A percentile compares a stretch with the other conserved stretches of the same genome.
Conservation (phyloP, 2,888 invertebrate species). For the Drosophila borborema region DNA sequence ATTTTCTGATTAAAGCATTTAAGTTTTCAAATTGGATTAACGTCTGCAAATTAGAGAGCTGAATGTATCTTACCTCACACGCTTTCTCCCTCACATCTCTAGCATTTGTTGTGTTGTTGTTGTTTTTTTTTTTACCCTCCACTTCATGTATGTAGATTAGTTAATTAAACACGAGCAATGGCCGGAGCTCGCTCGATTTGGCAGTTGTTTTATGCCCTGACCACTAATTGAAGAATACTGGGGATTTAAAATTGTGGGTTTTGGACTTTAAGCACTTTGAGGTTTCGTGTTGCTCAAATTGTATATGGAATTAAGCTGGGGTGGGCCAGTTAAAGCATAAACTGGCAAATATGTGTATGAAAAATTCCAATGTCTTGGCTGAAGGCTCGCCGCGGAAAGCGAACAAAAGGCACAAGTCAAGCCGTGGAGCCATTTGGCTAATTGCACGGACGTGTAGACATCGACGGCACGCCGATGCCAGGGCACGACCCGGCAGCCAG, state of each 20-base stretch:
- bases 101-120: too few relatives aligned
- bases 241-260: conserved; percentile 50
- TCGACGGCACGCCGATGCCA: conserved; percentile 26
- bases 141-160: conserved; percentile 29
- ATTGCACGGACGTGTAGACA: conserved; percentile 72
- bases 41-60: conserved; percentile 14
- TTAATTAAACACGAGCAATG: conserved; percentile 67
- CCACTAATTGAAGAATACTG: conserved; percentile 53
- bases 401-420: conserved; percentile 40
- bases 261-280: conserved; percentile 29
- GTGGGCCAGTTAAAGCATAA: not conserved
- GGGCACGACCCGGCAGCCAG: conserved; percentile 24
- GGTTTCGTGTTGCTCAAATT: conserved; percentile 27
- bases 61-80: not conserved
- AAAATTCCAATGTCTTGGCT: conserved; percentile 1
- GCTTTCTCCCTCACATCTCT: not conserved
- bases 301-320: conserved; percentile 8
- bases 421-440: conserved; percentile 70
- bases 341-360: conserved; percentile 14
- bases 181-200: conserved; percentile 10
- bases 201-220: conserved; percentile 16
- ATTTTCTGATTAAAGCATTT: conserved; percentile 58
- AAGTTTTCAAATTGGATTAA: conserved; percentile 67
- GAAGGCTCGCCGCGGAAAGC: not conserved
- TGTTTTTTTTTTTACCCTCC: not conserved